Evolutionary conservation across 1,140 invertebrate species (phyloP).

Genomic region (Musca domestica): DNA sequence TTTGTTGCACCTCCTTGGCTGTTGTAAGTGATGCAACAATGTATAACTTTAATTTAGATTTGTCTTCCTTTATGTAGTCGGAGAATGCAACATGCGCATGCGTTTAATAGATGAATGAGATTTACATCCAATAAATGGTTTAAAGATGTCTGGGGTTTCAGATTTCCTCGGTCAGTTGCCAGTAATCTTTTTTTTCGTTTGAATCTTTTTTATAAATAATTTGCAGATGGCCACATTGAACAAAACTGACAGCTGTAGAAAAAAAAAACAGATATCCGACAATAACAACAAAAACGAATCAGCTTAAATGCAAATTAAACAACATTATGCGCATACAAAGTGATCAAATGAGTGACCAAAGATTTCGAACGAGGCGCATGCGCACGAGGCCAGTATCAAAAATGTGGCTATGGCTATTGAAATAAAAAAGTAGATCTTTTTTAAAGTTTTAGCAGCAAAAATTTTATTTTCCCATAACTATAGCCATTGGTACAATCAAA

Average conservation of each 20-base stretch:
- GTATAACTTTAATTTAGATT: constrained; percentile 1
- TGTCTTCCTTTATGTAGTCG: neutral
- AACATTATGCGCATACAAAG: constrained; percentile 19
- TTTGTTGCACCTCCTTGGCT: no score
- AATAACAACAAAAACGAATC: constrained; percentile 7
- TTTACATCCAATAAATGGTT: no score
- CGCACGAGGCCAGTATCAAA: no score
- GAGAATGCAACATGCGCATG: neutral
- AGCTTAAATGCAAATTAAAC: constrained; percentile 16
- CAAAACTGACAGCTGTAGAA: no score
- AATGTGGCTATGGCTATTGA: no score
- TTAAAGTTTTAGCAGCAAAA: no score
- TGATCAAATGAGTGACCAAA: neutral
- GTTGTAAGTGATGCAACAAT: constrained; percentile 1
- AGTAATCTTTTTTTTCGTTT: neutral
- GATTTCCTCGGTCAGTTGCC: no score
- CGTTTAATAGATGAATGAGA: no score
- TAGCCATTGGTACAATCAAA: no score
- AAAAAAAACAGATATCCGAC: no score
- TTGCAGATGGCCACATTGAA: constrained; percentile 5
- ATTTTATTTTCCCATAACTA: no score
- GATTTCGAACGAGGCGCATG: neutral
- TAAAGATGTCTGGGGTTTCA: neutral
- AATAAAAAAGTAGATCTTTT: no score
- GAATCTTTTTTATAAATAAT: constrained; percentile 15